Percentiles rank a stretch among this genome's conserved stretches.
Conservation (phyloP, 2,113 vertebrate genomes). For the Brachyhypopomus gauderio region DNA sequence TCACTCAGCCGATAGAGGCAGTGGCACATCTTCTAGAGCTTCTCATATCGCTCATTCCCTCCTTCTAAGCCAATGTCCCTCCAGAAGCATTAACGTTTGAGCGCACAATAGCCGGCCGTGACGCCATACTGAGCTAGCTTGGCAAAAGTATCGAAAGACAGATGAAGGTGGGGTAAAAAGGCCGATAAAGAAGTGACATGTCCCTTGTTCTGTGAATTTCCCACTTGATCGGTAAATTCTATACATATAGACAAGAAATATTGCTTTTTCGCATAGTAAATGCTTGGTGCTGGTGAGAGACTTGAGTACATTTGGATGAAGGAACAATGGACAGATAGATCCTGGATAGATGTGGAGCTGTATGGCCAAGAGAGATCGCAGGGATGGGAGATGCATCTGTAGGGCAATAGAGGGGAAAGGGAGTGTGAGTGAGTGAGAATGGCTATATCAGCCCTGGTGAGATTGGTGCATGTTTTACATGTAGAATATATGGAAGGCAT, state of each 20-base stretch:
- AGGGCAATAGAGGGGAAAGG: neutral
- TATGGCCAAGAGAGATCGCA: constrained; percentile 47
- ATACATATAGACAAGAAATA: constrained; percentile 67
- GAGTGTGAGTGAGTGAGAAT: constrained; percentile 48
- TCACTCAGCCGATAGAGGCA: constrained; percentile 66
- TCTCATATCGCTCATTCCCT: constrained; percentile 83
- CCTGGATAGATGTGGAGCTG: constrained; percentile 41
- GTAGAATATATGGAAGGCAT: constrained; percentile 35
- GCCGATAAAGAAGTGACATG: constrained; percentile 62
- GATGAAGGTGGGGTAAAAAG: constrained; percentile 57
- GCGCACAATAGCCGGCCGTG: constrained; percentile 71
- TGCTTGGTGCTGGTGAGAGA: constrained; percentile 66
- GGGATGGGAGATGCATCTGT: neutral
- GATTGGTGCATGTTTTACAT: constrained; percentile 47
- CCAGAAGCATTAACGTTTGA: constrained; percentile 60
- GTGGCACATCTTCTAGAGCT: constrained; percentile 67
- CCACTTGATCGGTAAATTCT: constrained; percentile 51
- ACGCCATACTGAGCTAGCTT: constrained; percentile 67
- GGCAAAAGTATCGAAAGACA: constrained; percentile 66
- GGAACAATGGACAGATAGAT: constrained; percentile 6
- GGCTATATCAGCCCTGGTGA: constrained; percentile 33
- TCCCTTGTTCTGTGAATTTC: constrained; percentile 55
- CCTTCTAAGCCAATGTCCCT: constrained; percentile 74
- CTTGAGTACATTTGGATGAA: constrained; percentile 43
- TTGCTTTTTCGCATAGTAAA: constrained; percentile 67